phyloP scores from a whole-genome alignment of 1,140 invertebrate species.

The Homarus americanus region DNA sequence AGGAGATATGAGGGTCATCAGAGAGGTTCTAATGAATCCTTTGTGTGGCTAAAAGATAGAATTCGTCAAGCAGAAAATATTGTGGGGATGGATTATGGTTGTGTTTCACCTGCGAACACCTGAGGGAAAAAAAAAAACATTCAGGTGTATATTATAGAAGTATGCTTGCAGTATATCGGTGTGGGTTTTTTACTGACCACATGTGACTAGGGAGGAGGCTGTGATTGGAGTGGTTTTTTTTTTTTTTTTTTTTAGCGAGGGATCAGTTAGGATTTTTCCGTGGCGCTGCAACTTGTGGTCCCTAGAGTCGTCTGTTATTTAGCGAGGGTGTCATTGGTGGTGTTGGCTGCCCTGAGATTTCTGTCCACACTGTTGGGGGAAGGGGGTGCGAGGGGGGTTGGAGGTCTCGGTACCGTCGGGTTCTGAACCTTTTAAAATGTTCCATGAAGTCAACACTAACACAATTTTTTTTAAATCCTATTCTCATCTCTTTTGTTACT shows the following conservation, averaged over 20 bases:
- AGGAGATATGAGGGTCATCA: no score
- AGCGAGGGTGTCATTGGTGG: slow-evolving; percentile 22
- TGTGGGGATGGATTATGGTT: no score
- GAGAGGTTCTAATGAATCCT: no score
- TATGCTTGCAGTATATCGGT: background rate
- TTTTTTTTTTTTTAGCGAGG: background rate
- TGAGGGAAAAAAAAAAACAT: background rate
- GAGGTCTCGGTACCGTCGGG: background rate
- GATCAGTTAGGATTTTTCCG: slow-evolving; percentile 24
- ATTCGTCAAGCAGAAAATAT: no score
- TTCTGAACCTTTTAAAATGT: slow-evolving; percentile 31
- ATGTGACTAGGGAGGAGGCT: background rate
- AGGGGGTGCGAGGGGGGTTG: background rate
- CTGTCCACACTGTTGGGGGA: background rate
- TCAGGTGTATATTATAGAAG: background rate
- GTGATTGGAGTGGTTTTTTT: background rate
- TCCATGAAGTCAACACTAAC: slow-evolving; percentile 6
- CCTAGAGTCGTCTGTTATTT: slow-evolving; percentile 36
- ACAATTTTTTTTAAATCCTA: no score
- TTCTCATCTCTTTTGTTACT: no score
- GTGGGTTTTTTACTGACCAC: background rate
- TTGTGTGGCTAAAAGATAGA: no score
- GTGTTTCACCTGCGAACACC: no score
- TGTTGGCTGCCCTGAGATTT: slow-evolving; percentile 3
- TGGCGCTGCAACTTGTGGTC: background rate